Conservation (phyloP, 2,113 vertebrate species). For the Tupaia tana region DNA sequence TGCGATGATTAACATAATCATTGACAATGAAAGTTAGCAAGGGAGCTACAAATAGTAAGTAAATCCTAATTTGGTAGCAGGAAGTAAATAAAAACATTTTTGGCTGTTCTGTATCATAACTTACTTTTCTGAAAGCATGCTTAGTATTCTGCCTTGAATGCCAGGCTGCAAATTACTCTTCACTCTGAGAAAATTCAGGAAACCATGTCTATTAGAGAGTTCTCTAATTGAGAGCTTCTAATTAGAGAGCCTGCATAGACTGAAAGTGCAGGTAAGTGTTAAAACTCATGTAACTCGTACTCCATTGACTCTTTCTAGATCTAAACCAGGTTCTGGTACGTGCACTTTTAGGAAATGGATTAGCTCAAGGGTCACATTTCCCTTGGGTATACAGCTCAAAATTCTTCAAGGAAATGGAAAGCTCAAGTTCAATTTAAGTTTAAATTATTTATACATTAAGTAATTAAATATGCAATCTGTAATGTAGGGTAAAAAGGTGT, state of each 20-base stretch:
- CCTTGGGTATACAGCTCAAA: conserved; percentile 17
- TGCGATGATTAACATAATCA: neutral
- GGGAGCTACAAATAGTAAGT: neutral
- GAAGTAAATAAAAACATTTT: conserved; percentile 32
- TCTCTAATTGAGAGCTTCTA: neutral
- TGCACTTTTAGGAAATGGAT: conserved; percentile 53
- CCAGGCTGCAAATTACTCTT: neutral
- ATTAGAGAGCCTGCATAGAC: neutral
- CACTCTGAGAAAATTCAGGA: conserved; percentile 24
- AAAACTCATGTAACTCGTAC: neutral
- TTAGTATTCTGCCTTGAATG: neutral
- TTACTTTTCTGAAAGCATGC: neutral
- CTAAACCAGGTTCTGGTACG: neutral
- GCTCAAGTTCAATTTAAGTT: conserved; percentile 38
- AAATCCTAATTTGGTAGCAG: neutral
- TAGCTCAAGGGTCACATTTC: conserved; percentile 35
- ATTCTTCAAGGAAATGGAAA: conserved; percentile 67
- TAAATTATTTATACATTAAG: conserved; percentile 62
- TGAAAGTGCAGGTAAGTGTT: neutral
- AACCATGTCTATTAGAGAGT: neutral
- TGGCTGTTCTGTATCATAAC: neutral
- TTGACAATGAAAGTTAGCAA: neutral
- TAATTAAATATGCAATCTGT: conserved; percentile 37
- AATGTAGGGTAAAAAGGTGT: conserved; percentile 28
- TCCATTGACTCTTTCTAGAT: neutral